Evolutionary conservation across 1,140 invertebrate species (phyloP).

Genomic region (Calosoma granatense): DNA sequence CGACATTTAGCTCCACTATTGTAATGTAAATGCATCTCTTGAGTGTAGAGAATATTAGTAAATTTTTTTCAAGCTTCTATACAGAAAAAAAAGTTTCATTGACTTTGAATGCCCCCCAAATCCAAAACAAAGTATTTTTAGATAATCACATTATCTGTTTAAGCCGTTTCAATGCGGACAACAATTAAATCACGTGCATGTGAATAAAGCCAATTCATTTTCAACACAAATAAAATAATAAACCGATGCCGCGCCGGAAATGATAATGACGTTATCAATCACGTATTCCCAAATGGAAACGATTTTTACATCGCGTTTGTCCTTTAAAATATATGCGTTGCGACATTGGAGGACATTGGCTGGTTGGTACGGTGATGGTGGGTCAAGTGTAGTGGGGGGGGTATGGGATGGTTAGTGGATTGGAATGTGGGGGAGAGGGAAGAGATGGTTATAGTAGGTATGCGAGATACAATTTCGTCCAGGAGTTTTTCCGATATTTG

Average conservation of each 20-base stretch:
- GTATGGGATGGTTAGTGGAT: too few relatives aligned
- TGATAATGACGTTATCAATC: conserved; percentile 7
- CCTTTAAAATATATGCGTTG: too few relatives aligned
- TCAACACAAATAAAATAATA: conserved; percentile 7
- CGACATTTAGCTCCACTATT: too few relatives aligned
- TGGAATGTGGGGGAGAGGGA: not conserved
- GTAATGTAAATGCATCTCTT: not conserved
- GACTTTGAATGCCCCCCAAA: not conserved
- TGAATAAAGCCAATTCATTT: not conserved
- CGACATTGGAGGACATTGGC: too few relatives aligned
- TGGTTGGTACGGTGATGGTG: not conserved
- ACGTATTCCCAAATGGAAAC: conserved; percentile 5
- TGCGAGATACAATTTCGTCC: not conserved
- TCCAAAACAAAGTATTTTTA: not conserved
- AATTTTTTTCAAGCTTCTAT: not conserved
- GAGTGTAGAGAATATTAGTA: not conserved
- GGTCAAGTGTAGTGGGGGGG: not conserved
- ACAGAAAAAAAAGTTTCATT: not conserved
- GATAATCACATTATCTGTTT: not conserved
- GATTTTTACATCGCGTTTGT: not conserved
- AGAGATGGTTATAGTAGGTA: not conserved
- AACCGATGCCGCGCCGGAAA: not conserved
- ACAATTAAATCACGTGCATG: not conserved
- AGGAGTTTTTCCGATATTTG: conserved; percentile 1
- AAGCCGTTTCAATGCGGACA: not conserved